These are phyloP conservation scores for Rhamnusium bicolor DNA, from an alignment of 2,888 invertebrate genomes.

Conservation along the genomic window DNA sequence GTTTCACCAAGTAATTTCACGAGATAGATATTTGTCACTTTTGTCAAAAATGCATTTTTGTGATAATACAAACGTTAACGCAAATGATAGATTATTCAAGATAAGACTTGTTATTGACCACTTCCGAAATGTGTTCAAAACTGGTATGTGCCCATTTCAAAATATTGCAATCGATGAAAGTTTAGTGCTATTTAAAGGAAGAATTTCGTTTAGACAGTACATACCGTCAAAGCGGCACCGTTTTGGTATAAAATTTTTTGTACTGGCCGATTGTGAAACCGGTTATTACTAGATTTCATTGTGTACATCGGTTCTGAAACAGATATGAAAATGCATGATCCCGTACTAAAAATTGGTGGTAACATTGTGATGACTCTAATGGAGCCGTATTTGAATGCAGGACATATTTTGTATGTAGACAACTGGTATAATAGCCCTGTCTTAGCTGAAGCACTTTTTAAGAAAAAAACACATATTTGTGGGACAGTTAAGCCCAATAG, in stretches of 20 bases:
- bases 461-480: conserved; percentile 28
- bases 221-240: background rate
- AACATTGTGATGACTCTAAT: conserved; percentile 40
- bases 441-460: conserved; percentile 6
- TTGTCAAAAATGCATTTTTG: no score
- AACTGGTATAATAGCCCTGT: conserved; percentile 45
- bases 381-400: conserved; percentile 40
- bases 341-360: conserved; percentile 27
- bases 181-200: conserved; percentile 10
- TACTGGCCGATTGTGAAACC: conserved; percentile 1
- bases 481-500: conserved; percentile 18
- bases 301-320: no score
- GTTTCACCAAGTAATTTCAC: background rate
- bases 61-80: background rate
- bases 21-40: background rate
- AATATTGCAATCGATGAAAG: background rate
- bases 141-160: background rate
- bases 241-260: background rate
- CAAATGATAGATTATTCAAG: no score
- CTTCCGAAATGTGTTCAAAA: background rate
- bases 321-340: conserved; percentile 19
- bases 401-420: conserved; percentile 36
- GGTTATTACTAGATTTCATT: no score
- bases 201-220: conserved; percentile 12
- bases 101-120: no score